A percentile compares a stretch with the other conserved stretches of the same genome.
Conservation (phyloP, 2,113 vertebrate species). For the Aptenodytes patagonicus region DNA sequence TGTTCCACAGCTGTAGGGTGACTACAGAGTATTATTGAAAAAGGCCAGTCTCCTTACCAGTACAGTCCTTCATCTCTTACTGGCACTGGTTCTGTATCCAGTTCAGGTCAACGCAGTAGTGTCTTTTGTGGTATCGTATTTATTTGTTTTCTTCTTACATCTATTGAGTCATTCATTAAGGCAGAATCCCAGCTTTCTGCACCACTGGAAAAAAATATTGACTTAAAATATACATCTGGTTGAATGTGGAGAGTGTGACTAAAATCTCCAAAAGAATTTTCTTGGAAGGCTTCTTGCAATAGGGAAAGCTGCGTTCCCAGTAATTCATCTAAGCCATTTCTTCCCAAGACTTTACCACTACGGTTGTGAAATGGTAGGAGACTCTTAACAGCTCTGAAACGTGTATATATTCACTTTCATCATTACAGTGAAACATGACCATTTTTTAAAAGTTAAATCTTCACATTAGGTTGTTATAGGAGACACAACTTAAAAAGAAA, state of each 20-base stretch:
- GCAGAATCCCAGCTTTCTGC: not conserved
- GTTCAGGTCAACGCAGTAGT: not conserved
- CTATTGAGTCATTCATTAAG: not conserved
- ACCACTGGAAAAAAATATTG: not conserved
- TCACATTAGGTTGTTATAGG: constrained; percentile 23
- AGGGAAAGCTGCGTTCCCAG: not conserved
- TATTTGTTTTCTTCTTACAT: not conserved
- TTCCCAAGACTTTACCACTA: not conserved
- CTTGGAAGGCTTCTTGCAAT: not conserved
- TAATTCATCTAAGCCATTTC: not conserved
- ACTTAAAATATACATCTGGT: not conserved
- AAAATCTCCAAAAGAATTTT: not conserved
- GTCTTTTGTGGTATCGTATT: not conserved
- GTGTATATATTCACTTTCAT: constrained; percentile 31
- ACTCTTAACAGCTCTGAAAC: not conserved
- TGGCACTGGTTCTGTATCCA: not conserved
- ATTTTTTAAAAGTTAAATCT: constrained; percentile 12
- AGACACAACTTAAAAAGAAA: constrained; percentile 30
- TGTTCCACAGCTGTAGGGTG: not conserved
- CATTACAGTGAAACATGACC: not conserved
- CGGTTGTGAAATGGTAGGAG: not conserved
- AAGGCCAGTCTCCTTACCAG: not conserved
- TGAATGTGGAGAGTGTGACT: not conserved
- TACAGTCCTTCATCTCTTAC: not conserved
- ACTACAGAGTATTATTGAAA: not conserved